Percentiles rank a stretch among this genome's conserved stretches.
phyloP scores from a whole-genome alignment of 2,888 invertebrate genomes.

The Molanna angustata region DNA sequence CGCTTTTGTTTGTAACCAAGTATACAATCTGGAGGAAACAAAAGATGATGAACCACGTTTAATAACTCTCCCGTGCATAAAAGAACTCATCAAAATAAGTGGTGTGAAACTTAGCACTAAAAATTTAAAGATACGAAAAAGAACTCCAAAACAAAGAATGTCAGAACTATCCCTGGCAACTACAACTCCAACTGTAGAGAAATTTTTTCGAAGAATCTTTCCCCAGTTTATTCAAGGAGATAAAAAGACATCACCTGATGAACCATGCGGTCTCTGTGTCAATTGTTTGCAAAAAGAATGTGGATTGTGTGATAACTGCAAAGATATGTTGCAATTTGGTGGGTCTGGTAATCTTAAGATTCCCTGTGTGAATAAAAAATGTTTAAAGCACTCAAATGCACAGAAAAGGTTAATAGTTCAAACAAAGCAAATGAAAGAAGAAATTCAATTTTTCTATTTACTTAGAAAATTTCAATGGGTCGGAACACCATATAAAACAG shows the following conservation, averaged over 20 bases:
- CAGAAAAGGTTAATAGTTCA: not conserved
- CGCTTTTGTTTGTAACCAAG: not conserved
- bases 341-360: not conserved
- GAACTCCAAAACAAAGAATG: too few species aligned
- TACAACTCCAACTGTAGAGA: too few species aligned
- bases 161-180: too few species aligned
- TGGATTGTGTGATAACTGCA: not conserved
- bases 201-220: too few species aligned
- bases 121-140: not conserved
- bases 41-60: not conserved
- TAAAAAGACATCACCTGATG: too few species aligned
- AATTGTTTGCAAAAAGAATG: not conserved
- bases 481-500: not conserved
- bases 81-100: not conserved
- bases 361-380: not conserved
- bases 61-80: not conserved
- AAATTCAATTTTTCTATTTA: not conserved
- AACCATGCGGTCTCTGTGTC: conserved; percentile 7
- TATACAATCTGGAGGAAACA: not conserved
- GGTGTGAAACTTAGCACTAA: not conserved
- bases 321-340: not conserved
- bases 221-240: too few species aligned
- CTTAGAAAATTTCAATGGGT: not conserved
- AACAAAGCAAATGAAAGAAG: not conserved
- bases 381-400: not conserved